Conservation (phyloP, 2,888 invertebrate genomes). For the Drosophila imparisetae region DNA sequence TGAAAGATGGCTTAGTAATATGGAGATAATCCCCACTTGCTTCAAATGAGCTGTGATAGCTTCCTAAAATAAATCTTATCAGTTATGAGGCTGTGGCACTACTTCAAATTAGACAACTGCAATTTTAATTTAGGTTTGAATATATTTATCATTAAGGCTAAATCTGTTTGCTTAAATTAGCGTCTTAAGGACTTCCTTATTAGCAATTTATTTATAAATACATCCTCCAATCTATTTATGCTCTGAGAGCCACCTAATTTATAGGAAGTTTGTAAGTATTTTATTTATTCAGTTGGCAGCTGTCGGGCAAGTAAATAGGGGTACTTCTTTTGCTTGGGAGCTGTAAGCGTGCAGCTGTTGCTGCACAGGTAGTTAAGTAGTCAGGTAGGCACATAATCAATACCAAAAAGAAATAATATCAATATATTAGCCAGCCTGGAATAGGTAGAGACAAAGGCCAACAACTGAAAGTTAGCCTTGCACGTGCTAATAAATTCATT, state of each 20-base stretch:
- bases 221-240: neutral
- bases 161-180: neutral
- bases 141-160: neutral
- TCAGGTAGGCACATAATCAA: conserved; percentile 48
- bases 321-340: neutral
- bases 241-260: conserved; percentile 2
- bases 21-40: neutral
- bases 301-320: conserved; percentile 13
- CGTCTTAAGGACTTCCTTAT: neutral
- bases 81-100: neutral
- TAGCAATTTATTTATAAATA: neutral
- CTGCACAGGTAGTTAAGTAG: conserved; percentile 18
- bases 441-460: conserved; percentile 26
- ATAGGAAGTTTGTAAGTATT: conserved; percentile 23
- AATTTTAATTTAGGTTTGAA: neutral
- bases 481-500: conserved; percentile 79
- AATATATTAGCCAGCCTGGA: conserved; percentile 39
- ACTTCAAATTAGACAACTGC: neutral
- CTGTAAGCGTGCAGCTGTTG: neutral
- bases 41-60: neutral
- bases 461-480: conserved; percentile 1
- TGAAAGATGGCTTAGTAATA: neutral
- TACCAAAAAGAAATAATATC: conserved; percentile 36
- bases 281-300: conserved; percentile 40
- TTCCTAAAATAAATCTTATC: neutral